Evolutionary conservation across 2,113 vertebrate genomes (phyloP).

Genomic region (Rhineura floridana): DNA sequence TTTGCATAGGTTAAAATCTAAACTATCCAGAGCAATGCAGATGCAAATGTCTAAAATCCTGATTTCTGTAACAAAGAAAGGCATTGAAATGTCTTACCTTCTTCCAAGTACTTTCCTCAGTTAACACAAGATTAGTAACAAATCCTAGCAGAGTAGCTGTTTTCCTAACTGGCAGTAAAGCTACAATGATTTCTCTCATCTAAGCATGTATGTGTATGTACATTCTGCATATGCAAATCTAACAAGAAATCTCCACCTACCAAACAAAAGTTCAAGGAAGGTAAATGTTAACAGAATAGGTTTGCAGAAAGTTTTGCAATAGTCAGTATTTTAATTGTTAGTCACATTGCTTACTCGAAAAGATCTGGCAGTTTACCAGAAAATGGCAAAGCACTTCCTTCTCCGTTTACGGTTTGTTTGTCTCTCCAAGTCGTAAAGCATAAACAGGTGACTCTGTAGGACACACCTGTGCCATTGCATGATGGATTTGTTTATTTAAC

Average conservation of each 20-base stretch:
- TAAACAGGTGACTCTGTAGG: background rate
- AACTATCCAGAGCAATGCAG: background rate
- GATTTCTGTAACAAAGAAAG: background rate
- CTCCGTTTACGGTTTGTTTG: constrained; percentile 41
- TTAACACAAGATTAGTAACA: background rate
- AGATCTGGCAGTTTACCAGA: background rate
- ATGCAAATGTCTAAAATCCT: constrained; percentile 3
- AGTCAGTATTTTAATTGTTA: constrained; percentile 13
- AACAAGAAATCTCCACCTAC: constrained; percentile 37
- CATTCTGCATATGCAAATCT: constrained; percentile 5
- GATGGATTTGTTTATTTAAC: constrained; percentile 14
- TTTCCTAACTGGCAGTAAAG: background rate
- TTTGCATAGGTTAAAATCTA: background rate
- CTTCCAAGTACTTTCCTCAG: constrained; percentile 12
- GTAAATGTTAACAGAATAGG: background rate
- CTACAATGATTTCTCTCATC: background rate
- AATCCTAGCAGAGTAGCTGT: background rate
- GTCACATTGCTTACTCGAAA: constrained; percentile 24
- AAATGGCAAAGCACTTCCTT: constrained; percentile 61
- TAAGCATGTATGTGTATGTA: background rate
- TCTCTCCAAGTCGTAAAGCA: background rate
- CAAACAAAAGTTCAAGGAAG: constrained; percentile 28
- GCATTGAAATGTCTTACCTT: constrained; percentile 45
- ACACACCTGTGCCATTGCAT: background rate
- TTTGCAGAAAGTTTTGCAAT: constrained; percentile 31